Conservation (phyloP, 1,140 invertebrate genomes). For the Eurytemora carolleeae region DNA sequence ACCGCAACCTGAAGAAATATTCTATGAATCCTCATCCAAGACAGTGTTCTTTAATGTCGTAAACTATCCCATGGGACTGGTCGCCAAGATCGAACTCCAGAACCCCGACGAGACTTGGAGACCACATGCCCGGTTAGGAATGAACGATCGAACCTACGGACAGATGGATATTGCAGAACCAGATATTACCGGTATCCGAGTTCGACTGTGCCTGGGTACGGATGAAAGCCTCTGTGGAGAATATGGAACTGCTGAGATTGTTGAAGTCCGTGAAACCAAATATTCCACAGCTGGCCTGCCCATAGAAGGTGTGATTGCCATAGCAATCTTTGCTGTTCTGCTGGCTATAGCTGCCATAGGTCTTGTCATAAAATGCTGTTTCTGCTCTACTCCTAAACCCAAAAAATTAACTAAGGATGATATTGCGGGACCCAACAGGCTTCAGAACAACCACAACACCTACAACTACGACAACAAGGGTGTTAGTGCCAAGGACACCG, state of each 20-base stretch:
- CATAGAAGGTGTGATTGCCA: slow-evolving; percentile 53
- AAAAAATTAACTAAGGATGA: slow-evolving; percentile 49
- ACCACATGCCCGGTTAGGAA: slow-evolving; percentile 40
- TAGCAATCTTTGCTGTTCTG: slow-evolving; percentile 54
- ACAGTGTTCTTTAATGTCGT: slow-evolving; percentile 50
- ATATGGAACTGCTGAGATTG: slow-evolving; percentile 42
- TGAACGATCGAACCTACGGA: slow-evolving; percentile 28
- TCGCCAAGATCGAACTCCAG: slow-evolving; percentile 28
- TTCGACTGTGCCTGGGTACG: slow-evolving; percentile 51
- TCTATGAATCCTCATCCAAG: slow-evolving; percentile 51
- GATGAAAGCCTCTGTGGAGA: slow-evolving; percentile 60
- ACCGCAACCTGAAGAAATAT: slow-evolving; percentile 51
- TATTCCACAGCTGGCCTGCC: slow-evolving; percentile 52
- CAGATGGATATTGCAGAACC: slow-evolving; percentile 27
- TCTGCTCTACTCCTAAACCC: slow-evolving; percentile 45
- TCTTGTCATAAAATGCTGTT: slow-evolving; percentile 57
- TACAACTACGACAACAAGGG: slow-evolving; percentile 61
- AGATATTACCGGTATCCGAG: slow-evolving; percentile 33
- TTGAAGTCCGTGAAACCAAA: slow-evolving; percentile 41
- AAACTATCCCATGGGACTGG: slow-evolving; percentile 36
- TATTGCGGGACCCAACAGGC: slow-evolving; percentile 53
- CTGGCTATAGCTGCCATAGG: slow-evolving; percentile 54
- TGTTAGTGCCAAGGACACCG: slow-evolving; percentile 38
- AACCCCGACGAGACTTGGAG: slow-evolving; percentile 18
- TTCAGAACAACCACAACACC: slow-evolving; percentile 49